These are phyloP conservation scores for Tamandua tetradactyla DNA, from an alignment of 2,797 vertebrate species.

Conservation along the genomic window DNA sequence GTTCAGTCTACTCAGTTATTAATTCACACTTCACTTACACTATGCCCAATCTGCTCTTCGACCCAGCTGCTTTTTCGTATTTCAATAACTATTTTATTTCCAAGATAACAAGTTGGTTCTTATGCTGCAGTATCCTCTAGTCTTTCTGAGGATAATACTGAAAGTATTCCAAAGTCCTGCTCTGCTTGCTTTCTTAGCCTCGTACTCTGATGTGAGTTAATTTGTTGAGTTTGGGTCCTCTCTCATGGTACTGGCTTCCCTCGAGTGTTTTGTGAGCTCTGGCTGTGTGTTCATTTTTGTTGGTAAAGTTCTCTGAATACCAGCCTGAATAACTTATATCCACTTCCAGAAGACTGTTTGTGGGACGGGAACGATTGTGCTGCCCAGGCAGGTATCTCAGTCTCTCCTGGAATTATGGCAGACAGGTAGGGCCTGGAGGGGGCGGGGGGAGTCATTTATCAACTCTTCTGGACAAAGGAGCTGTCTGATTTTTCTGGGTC, in stretches of 20 bases:
- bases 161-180: not conserved
- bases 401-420: not conserved
- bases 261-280: not conserved
- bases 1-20: not conserved
- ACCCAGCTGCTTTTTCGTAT: not conserved
- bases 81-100: not conserved
- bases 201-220: not conserved
- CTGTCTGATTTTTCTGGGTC: not conserved
- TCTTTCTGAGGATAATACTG: not conserved
- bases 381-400: not conserved
- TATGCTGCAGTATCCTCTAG: not conserved
- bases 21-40: not conserved
- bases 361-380: not conserved
- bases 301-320: not conserved
- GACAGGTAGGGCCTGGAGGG: fast-evolving
- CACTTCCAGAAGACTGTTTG: not conserved
- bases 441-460: no score
- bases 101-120: not conserved
- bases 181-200: not conserved
- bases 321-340: not conserved
- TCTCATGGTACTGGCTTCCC: not conserved
- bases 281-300: not conserved
- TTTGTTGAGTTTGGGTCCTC: not conserved
- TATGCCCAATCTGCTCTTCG: not conserved
- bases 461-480: no score